A percentile compares a stretch with the other conserved stretches of the same genome.
These are phyloP conservation scores for Dolomedes plantarius DNA, from an alignment of 2,888 invertebrate genomes.

Conservation along the genomic window DNA sequence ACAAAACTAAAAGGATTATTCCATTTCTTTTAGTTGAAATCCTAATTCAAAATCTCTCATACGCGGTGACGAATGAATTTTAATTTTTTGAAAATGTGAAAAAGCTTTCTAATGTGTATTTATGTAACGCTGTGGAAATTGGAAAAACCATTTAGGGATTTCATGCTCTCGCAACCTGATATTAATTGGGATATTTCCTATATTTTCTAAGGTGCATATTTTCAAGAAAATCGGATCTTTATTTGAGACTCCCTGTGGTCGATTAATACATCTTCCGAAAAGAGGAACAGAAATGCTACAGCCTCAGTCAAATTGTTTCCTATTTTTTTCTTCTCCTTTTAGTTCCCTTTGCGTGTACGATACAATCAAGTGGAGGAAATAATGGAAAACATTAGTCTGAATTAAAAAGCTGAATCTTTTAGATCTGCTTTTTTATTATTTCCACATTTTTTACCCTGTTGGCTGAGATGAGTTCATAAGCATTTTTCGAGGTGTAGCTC, in stretches of 20 bases:
- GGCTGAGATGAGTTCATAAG: constrained; percentile 58
- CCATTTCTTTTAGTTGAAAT: no score
- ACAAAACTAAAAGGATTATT: no score
- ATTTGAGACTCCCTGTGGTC: constrained; percentile 39
- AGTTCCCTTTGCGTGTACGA: constrained; percentile 56
- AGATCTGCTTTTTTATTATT: constrained; percentile 42
- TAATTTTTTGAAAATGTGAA: no score
- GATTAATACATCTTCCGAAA: constrained; percentile 49
- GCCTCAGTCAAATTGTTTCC: constrained; percentile 5
- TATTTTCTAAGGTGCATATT: not conserved
- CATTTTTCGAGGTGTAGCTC: constrained; percentile 54
- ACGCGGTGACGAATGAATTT: no score
- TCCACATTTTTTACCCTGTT: constrained; percentile 33
- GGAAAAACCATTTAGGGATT: constrained; percentile 24
- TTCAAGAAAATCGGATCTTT: constrained; percentile 31
- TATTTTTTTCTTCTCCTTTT: constrained; percentile 19
- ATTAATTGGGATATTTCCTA: not conserved
- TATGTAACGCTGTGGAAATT: constrained; percentile 10
- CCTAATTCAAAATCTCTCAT: no score
- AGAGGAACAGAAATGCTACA: constrained; percentile 17
- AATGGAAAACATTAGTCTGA: constrained; percentile 66
- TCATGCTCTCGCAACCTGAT: not conserved
- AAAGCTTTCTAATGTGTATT: no score
- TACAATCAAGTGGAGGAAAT: constrained; percentile 53
- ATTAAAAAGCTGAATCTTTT: constrained; percentile 60